These are phyloP conservation scores for Antrozous pallidus DNA, from an alignment of 2,797 vertebrate species.

Conservation along the genomic window DNA sequence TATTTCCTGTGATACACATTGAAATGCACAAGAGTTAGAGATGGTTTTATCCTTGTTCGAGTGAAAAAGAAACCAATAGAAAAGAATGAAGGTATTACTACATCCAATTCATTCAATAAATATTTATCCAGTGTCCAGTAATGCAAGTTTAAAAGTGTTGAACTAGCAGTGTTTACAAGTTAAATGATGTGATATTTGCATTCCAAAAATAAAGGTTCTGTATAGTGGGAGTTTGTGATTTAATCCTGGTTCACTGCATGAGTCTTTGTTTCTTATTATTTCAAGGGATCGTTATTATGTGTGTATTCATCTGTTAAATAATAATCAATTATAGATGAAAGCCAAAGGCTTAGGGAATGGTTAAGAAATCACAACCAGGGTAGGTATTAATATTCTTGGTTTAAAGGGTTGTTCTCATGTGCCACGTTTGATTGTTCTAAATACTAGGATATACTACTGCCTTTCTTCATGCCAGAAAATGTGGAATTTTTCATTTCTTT, in stretches of 20 bases:
- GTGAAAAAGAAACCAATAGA: slow-evolving; percentile 10
- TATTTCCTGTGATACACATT: neutral
- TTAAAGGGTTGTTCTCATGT: slow-evolving; percentile 19
- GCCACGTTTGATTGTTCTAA: slow-evolving; percentile 15
- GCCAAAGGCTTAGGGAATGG: neutral
- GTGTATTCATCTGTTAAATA: slow-evolving; percentile 35
- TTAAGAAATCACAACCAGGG: neutral
- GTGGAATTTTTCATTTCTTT: slow-evolving; percentile 53
- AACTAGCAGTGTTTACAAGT: slow-evolving; percentile 15
- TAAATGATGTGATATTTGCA: slow-evolving; percentile 31
- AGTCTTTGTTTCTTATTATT: slow-evolving; percentile 39
- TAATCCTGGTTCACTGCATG: neutral
- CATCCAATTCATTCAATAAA: slow-evolving; percentile 24
- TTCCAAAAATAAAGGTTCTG: neutral
- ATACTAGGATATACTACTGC: slow-evolving; percentile 12
- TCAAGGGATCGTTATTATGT: neutral
- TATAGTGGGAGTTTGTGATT: slow-evolving; percentile 11
- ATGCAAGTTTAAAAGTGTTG: slow-evolving; percentile 23
- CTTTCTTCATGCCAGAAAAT: slow-evolving; percentile 30
- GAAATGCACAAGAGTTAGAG: neutral
- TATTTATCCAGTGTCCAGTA: slow-evolving; percentile 39
- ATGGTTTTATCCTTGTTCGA: slow-evolving; percentile 18
- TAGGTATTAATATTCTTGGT: neutral
- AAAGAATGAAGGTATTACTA: slow-evolving; percentile 18
- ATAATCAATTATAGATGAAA: slow-evolving; percentile 42